phyloP scores from a whole-genome alignment of 2,113 vertebrate species.

The Phylloscopus trochilus region DNA sequence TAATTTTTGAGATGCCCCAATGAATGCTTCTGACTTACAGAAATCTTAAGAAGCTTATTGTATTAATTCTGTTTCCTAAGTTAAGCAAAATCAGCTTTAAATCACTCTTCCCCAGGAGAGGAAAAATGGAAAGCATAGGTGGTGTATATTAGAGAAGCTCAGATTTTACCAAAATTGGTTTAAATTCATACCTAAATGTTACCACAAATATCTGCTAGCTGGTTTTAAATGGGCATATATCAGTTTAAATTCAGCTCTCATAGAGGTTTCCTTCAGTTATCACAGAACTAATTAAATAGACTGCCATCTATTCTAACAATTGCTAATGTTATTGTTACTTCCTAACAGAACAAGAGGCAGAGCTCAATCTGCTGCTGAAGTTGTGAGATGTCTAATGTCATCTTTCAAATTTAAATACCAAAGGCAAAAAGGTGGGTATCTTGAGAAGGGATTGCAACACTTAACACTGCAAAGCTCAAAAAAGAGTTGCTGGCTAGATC shows the following conservation, averaged over 20 bases:
- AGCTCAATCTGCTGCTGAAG: not conserved
- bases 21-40: slow-evolving; percentile 2
- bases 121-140: not conserved
- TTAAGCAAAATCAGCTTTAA: slow-evolving; percentile 30
- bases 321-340: not conserved
- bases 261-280: not conserved
- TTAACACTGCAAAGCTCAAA: not conserved
- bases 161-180: not conserved
- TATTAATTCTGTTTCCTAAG: not conserved
- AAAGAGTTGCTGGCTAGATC: not conserved
- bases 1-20: not conserved
- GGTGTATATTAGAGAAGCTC: not conserved
- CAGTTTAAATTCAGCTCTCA: not conserved
- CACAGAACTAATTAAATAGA: not conserved
- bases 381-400: not conserved
- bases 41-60: slow-evolving; percentile 12
- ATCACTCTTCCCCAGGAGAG: not conserved
- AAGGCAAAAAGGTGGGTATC: not conserved
- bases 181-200: not conserved
- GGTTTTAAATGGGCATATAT: not conserved
- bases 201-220: not conserved
- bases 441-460: not conserved
- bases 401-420: slow-evolving; percentile 11
- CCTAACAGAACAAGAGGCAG: not conserved
- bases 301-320: not conserved